These are phyloP conservation scores for Coelogynopora nodosa DNA, from an alignment of 2,888 invertebrate species.

Conservation along the genomic window DNA sequence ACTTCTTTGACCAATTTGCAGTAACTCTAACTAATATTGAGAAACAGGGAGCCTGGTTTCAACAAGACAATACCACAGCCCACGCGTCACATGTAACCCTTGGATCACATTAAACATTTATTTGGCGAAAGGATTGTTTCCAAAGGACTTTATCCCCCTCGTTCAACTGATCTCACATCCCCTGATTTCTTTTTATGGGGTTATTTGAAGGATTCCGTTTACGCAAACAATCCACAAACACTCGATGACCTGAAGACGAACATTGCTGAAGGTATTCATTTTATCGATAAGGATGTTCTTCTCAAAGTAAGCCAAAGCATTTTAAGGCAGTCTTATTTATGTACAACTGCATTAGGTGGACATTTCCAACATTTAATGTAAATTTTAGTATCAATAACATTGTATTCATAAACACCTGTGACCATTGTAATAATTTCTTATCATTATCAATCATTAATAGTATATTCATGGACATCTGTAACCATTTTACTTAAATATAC, in stretches of 20 bases:
- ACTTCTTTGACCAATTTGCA: not conserved
- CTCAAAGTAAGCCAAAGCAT: not conserved
- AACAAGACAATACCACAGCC: not conserved
- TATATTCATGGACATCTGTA: no score
- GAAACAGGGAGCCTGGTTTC: not conserved
- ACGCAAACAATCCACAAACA: not conserved
- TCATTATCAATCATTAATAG: no score
- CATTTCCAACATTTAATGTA: not conserved
- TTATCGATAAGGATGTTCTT: not conserved
- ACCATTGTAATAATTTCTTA: no score
- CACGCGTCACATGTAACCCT: not conserved
- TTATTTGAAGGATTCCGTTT: not conserved
- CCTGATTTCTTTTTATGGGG: not conserved
- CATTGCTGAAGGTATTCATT: not conserved
- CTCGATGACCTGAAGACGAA: not conserved
- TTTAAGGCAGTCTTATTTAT: not conserved
- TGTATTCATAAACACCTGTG: no score
- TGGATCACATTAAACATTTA: not conserved
- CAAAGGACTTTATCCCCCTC: not conserved
- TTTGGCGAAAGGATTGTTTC: not conserved
- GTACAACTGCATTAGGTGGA: not conserved
- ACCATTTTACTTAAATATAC: no score
- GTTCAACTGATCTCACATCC: not conserved
- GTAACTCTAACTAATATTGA: not conserved
- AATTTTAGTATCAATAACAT: no score